Conservation (phyloP, 2,888 invertebrate species). For the Tanypteryx hageni region DNA sequence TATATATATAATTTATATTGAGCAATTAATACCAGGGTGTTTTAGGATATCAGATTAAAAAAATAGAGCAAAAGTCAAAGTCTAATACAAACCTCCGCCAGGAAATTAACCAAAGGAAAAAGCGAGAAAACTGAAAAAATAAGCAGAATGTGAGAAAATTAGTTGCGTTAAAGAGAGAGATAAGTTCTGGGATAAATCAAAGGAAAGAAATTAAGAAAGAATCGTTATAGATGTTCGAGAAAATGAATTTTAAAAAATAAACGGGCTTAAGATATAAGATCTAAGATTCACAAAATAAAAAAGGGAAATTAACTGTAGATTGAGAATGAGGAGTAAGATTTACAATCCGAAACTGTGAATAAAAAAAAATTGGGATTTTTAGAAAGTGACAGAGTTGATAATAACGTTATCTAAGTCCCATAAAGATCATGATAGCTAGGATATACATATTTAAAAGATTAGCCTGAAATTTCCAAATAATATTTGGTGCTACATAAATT, state of each 20-base stretch:
- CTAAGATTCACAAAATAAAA: not conserved
- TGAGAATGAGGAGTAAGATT: not conserved
- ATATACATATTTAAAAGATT: too few relatives aligned
- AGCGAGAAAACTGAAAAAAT: not conserved
- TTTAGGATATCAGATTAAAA: too few relatives aligned
- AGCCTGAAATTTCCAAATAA: too few relatives aligned
- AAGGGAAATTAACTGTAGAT: not conserved
- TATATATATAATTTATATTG: too few relatives aligned
- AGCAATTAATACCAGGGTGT: too few relatives aligned
- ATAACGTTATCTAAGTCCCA: not conserved
- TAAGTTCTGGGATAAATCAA: not conserved
- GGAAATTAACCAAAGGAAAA: not conserved
- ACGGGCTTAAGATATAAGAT: not conserved
- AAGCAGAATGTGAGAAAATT: not conserved
- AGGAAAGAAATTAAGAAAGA: not conserved
- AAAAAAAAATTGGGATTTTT: not conserved
- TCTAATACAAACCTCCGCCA: too few relatives aligned
- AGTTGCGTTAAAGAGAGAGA: not conserved
- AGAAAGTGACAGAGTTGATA: not conserved
- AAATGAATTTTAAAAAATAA: not conserved
- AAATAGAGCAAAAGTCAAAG: too few relatives aligned
- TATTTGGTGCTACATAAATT: too few relatives aligned
- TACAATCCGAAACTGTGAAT: not conserved
- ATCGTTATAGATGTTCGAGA: not conserved
- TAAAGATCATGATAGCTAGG: too few relatives aligned